A percentile compares a stretch with the other conserved stretches of the same genome.
phyloP scores from a whole-genome alignment of 23 tunicate species.

The Clavelina lepadiformis region DNA sequence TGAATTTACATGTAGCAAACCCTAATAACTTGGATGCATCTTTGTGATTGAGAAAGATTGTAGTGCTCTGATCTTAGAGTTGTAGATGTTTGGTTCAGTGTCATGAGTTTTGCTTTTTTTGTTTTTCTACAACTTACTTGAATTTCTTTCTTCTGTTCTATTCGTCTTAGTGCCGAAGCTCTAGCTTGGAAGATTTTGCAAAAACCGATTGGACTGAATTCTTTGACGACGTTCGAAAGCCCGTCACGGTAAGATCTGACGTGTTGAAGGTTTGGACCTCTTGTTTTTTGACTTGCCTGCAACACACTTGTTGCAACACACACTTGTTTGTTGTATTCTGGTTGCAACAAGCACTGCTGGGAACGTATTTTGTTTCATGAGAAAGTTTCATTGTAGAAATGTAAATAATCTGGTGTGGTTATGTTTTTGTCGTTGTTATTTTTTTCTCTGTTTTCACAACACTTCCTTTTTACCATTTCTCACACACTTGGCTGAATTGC shows the following conservation, averaged over 20 bases:
- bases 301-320: too few species aligned
- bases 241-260: conserved; percentile 55
- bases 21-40: too few species aligned
- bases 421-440: background rate
- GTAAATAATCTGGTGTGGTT: background rate
- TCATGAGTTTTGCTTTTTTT: background rate
- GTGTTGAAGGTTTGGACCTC: too few species aligned
- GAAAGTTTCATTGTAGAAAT: background rate
- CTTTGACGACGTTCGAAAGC: conserved; percentile 70
- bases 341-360: too few species aligned
- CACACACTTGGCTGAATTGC: too few species aligned
- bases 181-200: conserved; percentile 75
- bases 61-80: too few species aligned
- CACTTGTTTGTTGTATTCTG: too few species aligned
- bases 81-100: background rate
- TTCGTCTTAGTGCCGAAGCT: conserved; percentile 51
- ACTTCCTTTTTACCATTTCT: background rate
- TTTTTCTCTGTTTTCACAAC: background rate
- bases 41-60: too few species aligned
- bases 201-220: conserved; percentile 56
- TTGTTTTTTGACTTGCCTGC: too few species aligned
- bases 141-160: background rate
- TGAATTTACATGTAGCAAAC: too few species aligned
- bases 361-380: too few species aligned
- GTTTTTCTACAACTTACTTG: background rate